A percentile compares a stretch with the other conserved stretches of the same genome.
Conservation (phyloP, 2,888 invertebrate species). For the Entomobrya multifasciata region DNA sequence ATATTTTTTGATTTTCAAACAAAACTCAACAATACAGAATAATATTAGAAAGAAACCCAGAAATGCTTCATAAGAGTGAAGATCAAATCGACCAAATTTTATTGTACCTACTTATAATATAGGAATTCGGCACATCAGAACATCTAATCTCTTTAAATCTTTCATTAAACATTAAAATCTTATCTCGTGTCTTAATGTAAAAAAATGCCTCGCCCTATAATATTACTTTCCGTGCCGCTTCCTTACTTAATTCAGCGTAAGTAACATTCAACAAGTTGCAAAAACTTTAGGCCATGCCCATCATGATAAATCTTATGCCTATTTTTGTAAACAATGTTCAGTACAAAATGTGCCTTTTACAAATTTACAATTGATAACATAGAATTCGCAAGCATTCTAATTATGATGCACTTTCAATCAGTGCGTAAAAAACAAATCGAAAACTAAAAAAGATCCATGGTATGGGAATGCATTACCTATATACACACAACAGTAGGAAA, state of each 20-base stretch:
- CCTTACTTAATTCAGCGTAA: constrained; percentile 51
- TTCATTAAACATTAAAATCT: neutral
- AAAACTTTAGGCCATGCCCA: neutral
- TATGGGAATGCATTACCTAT: neutral
- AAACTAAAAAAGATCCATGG: neutral
- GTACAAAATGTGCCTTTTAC: neutral
- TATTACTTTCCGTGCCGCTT: constrained; percentile 59
- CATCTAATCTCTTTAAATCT: no score
- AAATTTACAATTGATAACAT: neutral
- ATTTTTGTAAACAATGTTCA: neutral
- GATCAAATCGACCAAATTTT: no score
- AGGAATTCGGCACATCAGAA: no score
- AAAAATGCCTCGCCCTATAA: constrained; percentile 2
- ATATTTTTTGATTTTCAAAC: no score
- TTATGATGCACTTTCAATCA: constrained; percentile 53
- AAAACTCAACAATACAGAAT: no score
- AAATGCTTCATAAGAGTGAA: no score
- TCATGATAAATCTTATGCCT: neutral
- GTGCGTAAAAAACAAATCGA: constrained; percentile 49
- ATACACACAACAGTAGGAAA: neutral
- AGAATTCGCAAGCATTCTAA: neutral
- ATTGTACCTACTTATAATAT: no score
- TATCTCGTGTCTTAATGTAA: constrained; percentile 21
- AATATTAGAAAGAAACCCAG: no score
- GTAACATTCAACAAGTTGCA: neutral